Evolutionary conservation across 2,113 vertebrate species (phyloP), one percentile per base, ranked within the genome.

Genomic region (Pterocles orientalis): DNA sequence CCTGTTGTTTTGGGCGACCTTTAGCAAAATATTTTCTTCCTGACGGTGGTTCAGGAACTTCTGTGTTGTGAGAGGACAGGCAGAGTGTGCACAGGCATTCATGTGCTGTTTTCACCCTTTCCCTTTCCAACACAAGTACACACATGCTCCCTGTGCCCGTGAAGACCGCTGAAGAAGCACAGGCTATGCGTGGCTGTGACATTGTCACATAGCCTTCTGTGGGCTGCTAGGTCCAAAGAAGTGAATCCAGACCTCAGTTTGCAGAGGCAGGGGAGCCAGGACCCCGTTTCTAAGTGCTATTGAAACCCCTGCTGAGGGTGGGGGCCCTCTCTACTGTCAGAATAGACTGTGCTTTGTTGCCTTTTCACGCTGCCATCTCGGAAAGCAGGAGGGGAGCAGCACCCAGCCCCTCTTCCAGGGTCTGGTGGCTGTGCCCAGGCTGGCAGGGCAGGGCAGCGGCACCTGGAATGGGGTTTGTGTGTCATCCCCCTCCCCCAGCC

Each of bases 401-500:
- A 14, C 58, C 39, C 0, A 0, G 50, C 10, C 21, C 48, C 62
- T 76, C 77, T 1, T 1, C 5, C 41, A 41, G 16, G 6, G 10
- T 6, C 72, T 89, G 72, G 20, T 2, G 3, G 24, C n/a, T 68
- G 31, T 0, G 0, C 4, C 16, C 1, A 3, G 43, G 33, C 45
- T 39, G 26, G 23, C 47, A 81, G 68, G 45, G 29, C 31, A 70
- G 45, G 24, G 6, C n/a, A 36, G 21, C 5, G 3, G 79, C 39
- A 64, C 26, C 39, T 36, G 65, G 6, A 78, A 76, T 3, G 15
- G 36, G 5, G 12, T 57, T 56, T 88, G 34, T 51, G 57, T n/a
- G n/a, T n/a, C n/a, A n/a, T n/a, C n/a, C n/a, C 15, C 18, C 34
- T 10, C n/a, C 15, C 18, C 34, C 12, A 4, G 11, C 5, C 15